These are phyloP conservation scores for Varanus salvator DNA, from an alignment of 2,113 vertebrate species.

Conservation along the genomic window DNA sequence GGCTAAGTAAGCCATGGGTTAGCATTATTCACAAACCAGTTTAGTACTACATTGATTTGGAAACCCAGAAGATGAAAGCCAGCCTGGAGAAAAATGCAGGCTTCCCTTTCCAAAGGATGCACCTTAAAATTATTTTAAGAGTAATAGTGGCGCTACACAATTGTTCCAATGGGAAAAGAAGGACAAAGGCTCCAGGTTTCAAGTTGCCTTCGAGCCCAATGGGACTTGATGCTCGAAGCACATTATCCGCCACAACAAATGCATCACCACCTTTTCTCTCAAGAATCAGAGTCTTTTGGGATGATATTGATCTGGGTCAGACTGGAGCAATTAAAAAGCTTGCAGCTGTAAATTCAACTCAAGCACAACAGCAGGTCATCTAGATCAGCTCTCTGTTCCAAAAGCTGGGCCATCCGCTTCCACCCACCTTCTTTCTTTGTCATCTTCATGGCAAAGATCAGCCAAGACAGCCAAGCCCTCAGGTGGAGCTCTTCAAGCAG, in stretches of 20 bases:
- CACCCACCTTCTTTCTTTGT: no score
- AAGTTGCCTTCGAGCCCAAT: neutral
- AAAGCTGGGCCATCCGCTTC: no score
- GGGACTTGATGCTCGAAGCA: neutral
- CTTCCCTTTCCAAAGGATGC: neutral
- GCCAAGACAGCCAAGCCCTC: neutral
- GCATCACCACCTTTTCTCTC: neutral
- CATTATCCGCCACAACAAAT: conserved; percentile 22
- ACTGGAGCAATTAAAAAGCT: neutral
- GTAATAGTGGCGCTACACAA: neutral
- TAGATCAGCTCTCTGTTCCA: neutral
- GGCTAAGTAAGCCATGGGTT: no score
- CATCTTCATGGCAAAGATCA: neutral
- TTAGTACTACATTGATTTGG: no score
- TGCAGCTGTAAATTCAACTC: neutral
- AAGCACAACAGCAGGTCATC: neutral
- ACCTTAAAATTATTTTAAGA: conserved; percentile 33
- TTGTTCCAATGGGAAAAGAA: neutral
- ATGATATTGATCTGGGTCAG: fast-evolving
- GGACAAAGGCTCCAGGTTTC: conserved; percentile 28
- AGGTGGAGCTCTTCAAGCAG: neutral
- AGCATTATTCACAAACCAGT: neutral
- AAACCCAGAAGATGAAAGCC: neutral
- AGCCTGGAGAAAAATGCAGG: neutral
- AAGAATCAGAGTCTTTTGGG: conserved; percentile 26